Conservation (phyloP, 2,113 vertebrate genomes). For the Sceloporus tristichus region DNA sequence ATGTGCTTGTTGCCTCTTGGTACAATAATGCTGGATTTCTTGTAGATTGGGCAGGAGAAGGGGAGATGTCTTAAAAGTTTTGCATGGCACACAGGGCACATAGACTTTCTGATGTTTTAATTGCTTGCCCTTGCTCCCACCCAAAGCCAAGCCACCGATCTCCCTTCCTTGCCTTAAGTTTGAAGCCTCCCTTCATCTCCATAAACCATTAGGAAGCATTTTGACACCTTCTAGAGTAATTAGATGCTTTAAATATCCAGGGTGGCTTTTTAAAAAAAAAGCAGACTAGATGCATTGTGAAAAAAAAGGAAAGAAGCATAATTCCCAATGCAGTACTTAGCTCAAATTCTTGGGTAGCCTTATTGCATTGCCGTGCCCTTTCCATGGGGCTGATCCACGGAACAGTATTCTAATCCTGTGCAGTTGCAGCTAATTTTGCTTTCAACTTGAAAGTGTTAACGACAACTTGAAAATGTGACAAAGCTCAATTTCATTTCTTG, state of each 20-base stretch:
- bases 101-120: constrained; percentile 9
- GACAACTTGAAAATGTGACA: constrained; percentile 93
- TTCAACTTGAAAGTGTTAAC: constrained; percentile 89
- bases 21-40: background rate
- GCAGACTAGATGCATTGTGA: constrained; percentile 21
- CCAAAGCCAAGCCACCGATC: background rate
- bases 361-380: constrained; percentile 67
- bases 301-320: constrained; percentile 50
- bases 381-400: constrained; percentile 66
- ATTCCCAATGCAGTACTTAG: constrained; percentile 55
- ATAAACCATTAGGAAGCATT: background rate
- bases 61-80: background rate
- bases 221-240: background rate
- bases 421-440: constrained; percentile 75
- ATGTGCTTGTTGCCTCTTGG: background rate
- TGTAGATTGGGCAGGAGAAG: background rate
- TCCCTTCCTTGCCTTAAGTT: background rate
- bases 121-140: accelerated
- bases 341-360: constrained; percentile 64
- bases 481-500: constrained; percentile 97
- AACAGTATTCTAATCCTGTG: constrained; percentile 69
- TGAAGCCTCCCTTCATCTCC: constrained; percentile 10
- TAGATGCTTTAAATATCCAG: background rate
- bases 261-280: accelerated
- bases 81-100: background rate